Evolutionary conservation across 2,888 invertebrate genomes (phyloP), one percentile per base, ranked within the genome.

Genomic region (Aleiodes alternator): DNA sequence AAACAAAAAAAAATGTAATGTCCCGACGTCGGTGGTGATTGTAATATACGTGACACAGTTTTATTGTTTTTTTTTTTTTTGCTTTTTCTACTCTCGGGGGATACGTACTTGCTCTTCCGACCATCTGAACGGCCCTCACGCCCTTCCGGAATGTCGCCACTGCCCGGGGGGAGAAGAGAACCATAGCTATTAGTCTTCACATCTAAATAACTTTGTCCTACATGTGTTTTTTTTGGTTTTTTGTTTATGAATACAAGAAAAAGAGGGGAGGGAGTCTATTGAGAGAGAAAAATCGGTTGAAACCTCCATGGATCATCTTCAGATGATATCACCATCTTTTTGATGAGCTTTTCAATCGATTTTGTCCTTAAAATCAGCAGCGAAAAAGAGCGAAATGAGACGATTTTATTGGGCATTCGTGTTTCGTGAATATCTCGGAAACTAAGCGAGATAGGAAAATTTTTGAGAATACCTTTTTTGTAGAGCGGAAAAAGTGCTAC

Each of bases 61-160:
- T 72, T 64, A 70, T 11, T 38, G 34, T 61, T 68, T 23, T 23
- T 23, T 23, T 23, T 23, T 23, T 23, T 23, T 23, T 23, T 23
- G 23, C 51, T 71, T 53, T 72, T 73, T 77, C 87, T 87, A 89
- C 91, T 91, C 91, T 89, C 89, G 87, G 84, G 83, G 86, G 87
- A 92, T 96, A 97, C 97, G 94, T 97, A 97, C 97, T 97, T 97
- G 97, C 96, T 94, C 97, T 94, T 93, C 97, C 97, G 92, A 97
- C 96, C 95, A 97, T 96, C 94, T 97, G 98, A 92, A 98, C 97
- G 93, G 98, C 98, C 92, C 98, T 96, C 91, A 98, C 98, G 93
- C 98, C 98, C 93, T 98, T 98, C 95, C 98, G 97, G 96, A 99
- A 99, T 92, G 98, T 97, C 91, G 98, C 98, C 97, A 98, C 98